Conservation (phyloP, 2,888 invertebrate species). For the Amblyteles armatorius region DNA sequence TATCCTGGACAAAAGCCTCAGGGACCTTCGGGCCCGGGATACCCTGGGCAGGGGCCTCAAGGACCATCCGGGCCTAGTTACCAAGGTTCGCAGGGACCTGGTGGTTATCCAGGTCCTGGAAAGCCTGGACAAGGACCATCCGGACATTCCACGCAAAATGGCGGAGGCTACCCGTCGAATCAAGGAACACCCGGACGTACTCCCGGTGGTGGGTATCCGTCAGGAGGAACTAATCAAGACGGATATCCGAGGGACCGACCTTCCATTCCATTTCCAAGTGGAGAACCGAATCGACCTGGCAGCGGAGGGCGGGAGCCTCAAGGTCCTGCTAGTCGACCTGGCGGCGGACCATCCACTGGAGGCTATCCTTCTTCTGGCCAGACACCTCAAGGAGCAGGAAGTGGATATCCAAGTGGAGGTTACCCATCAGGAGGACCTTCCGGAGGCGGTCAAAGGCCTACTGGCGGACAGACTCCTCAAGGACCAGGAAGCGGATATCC, state of each 20-base stretch:
- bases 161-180: conserved; percentile 45
- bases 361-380: conserved; percentile 67
- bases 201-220: conserved; percentile 69
- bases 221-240: conserved; percentile 66
- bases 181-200: conserved; percentile 40
- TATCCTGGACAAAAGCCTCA: conserved; percentile 68
- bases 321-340: conserved; percentile 56
- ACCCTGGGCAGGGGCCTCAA: conserved; percentile 68
- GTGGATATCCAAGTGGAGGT: conserved; percentile 70
- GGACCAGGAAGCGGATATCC: conserved; percentile 67
- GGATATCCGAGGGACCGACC: conserved; percentile 75
- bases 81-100: conserved; percentile 67
- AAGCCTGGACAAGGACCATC: conserved; percentile 55
- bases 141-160: conserved; percentile 1
- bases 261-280: conserved; percentile 68
- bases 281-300: conserved; percentile 58
- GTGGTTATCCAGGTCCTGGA: conserved; percentile 67
- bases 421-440: conserved; percentile 72
- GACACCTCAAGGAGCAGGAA: conserved; percentile 63
- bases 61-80: conserved; percentile 64
- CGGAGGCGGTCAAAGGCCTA: conserved; percentile 66
- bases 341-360: conserved; percentile 57
- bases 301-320: conserved; percentile 56
- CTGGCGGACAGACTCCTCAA: conserved; percentile 64
- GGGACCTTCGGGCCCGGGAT: conserved; percentile 66